These are phyloP conservation scores for Intellagama lesueurii DNA, from an alignment of 2,797 vertebrate genomes.

Conservation along the genomic window DNA sequence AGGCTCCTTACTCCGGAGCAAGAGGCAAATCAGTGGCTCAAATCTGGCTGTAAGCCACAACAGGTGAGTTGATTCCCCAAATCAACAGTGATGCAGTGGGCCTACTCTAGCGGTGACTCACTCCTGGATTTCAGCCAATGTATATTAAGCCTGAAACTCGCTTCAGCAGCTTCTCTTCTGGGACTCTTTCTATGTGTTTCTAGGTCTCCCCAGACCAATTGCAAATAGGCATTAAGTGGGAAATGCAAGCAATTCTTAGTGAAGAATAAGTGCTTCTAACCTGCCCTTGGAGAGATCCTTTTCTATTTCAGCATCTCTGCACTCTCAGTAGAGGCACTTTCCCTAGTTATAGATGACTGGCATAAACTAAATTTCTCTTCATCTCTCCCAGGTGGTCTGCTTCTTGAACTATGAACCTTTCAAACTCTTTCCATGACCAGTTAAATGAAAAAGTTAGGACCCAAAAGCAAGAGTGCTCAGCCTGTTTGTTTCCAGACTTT, in stretches of 20 bases:
- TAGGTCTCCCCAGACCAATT: not conserved
- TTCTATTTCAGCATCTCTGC: slow-evolving; percentile 38
- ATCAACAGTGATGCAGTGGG: too few species aligned
- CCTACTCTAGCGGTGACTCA: too few species aligned
- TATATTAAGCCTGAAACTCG: slow-evolving; percentile 58
- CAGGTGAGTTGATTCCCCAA: too few species aligned
- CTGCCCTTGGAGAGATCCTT: slow-evolving; percentile 57
- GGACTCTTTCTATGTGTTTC: not conserved
- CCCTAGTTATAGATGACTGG: slow-evolving; percentile 50
- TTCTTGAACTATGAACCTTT: slow-evolving; percentile 52
- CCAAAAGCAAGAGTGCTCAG: not conserved
- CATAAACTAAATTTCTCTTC: slow-evolving; percentile 40
- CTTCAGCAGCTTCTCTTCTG: slow-evolving; percentile 46
- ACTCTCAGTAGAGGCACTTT: slow-evolving; percentile 51
- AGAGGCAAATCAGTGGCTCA: slow-evolving; percentile 46
- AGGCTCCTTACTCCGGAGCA: slow-evolving; percentile 26
- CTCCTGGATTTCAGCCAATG: slow-evolving; percentile 25
- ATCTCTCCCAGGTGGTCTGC: slow-evolving; percentile 47
- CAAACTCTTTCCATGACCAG: slow-evolving; percentile 47
- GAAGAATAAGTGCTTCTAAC: slow-evolving; percentile 55
- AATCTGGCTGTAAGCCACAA: too few species aligned
- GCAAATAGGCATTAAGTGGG: slow-evolving; percentile 29
- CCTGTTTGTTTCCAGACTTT: not conserved
- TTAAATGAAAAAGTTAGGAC: slow-evolving; percentile 41
- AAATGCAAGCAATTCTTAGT: slow-evolving; percentile 55